phyloP scores from a whole-genome alignment of 1,140 invertebrate genomes.

The Pogonognathellus flavescens region DNA sequence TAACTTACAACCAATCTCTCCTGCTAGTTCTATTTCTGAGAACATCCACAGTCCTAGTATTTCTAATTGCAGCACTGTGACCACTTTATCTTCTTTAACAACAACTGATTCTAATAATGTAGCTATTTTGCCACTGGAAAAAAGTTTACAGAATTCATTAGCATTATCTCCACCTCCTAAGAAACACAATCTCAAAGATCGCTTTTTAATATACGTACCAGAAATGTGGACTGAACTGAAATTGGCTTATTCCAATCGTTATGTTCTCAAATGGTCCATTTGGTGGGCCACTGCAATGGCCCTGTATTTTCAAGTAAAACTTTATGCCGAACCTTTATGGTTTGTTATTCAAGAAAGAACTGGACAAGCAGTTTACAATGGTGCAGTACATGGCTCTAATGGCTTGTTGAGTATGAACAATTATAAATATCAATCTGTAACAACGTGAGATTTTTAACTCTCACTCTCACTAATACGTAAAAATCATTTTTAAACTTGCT shows the following conservation, averaged over 20 bases:
- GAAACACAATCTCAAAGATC: slow-evolving; percentile 68
- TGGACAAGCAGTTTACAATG: slow-evolving; percentile 77
- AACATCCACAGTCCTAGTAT: neutral
- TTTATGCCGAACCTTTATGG: slow-evolving; percentile 87
- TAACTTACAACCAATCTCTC: neutral
- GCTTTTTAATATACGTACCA: slow-evolving; percentile 73
- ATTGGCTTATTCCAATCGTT: slow-evolving; percentile 79
- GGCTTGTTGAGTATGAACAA: slow-evolving; percentile 77
- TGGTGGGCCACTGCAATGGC: slow-evolving; percentile 74
- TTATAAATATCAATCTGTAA: neutral
- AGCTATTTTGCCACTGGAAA: neutral
- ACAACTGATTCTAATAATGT: neutral
- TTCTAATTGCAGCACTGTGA: neutral
- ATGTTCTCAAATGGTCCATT: slow-evolving; percentile 86
- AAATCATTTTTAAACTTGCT: neutral
- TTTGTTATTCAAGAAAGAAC: slow-evolving; percentile 66
- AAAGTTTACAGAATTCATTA: neutral
- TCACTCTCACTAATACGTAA: neutral
- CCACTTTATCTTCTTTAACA: neutral
- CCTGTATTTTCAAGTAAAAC: slow-evolving; percentile 74
- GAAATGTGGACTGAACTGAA: slow-evolving; percentile 74
- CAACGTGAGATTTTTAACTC: neutral
- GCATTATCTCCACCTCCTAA: neutral
- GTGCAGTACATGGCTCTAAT: slow-evolving; percentile 81
- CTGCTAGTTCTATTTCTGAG: too few relatives aligned